phyloP scores from a whole-genome alignment of 2,797 vertebrate genomes.

The Thamnophis elegans region DNA sequence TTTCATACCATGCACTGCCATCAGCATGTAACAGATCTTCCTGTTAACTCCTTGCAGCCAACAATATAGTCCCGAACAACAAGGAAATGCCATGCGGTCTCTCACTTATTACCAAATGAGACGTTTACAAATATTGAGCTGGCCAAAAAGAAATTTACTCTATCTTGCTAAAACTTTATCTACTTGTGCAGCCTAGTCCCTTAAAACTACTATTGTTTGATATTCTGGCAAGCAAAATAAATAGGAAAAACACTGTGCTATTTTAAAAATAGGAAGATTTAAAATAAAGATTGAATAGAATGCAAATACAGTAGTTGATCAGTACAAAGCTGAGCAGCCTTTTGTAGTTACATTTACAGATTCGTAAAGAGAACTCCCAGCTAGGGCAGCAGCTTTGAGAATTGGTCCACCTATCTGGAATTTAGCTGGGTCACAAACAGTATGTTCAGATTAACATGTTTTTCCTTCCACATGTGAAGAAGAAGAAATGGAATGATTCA shows the following conservation, averaged over 20 bases:
- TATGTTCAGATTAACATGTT: not conserved
- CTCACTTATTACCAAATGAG: not conserved
- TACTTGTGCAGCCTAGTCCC: not conserved
- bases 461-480: not conserved
- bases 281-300: not conserved
- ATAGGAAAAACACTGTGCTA: not conserved
- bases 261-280: not conserved
- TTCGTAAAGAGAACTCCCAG: not conserved
- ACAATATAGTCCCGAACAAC: not conserved
- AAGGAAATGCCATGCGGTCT: not conserved
- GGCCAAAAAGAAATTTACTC: not conserved
- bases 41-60: not conserved
- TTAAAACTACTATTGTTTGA: not conserved
- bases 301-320: not conserved
- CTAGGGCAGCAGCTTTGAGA: not conserved
- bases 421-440: not conserved
- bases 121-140: not conserved
- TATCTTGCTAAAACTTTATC: not conserved
- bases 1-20: not conserved
- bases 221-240: not conserved
- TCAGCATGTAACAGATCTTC: not conserved
- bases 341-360: not conserved
- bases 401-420: not conserved
- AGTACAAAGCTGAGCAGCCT: not conserved
- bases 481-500: not conserved